These are phyloP conservation scores for Pogona vitticeps DNA, from an alignment of 2,113 vertebrate species.

Conservation along the genomic window DNA sequence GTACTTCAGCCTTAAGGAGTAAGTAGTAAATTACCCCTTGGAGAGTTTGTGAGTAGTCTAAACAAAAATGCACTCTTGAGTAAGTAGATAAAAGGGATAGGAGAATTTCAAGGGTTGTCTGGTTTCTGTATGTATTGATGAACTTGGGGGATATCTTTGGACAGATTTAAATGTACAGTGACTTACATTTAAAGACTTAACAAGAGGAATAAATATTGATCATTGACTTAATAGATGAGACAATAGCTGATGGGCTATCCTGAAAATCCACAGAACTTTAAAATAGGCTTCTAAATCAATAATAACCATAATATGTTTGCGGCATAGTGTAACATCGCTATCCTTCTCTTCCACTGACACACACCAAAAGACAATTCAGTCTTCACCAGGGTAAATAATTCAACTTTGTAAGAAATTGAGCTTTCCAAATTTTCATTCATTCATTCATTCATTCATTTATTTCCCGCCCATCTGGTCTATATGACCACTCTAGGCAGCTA, in stretches of 20 bases:
- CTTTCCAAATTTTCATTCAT: too few relatives aligned
- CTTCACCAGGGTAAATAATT: background rate
- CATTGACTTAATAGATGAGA: constrained; percentile 25
- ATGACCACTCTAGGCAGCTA: too few relatives aligned
- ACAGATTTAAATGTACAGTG: constrained; percentile 16
- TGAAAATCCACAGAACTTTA: constrained; percentile 47
- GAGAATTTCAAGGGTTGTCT: background rate
- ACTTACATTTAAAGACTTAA: constrained; percentile 19
- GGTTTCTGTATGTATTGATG: constrained; percentile 27
- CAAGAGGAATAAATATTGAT: constrained; percentile 58
- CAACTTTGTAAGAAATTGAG: background rate
- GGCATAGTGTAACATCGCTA: background rate
- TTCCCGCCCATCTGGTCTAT: too few relatives aligned
- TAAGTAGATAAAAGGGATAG: background rate
- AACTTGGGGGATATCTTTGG: constrained; percentile 7
- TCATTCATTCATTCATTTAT: too few relatives aligned
- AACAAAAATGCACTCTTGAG: constrained; percentile 7
- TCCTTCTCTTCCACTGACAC: background rate
- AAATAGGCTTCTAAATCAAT: background rate
- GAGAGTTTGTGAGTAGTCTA: constrained; percentile 35
- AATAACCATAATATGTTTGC: background rate
- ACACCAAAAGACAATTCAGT: too few relatives aligned
- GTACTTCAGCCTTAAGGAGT: constrained; percentile 19
- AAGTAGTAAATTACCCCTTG: constrained; percentile 31
- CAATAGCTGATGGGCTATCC: constrained; percentile 42